These are phyloP conservation scores for Eretmocerus hayati DNA, from an alignment of 2,888 invertebrate species.

Conservation along the genomic window DNA sequence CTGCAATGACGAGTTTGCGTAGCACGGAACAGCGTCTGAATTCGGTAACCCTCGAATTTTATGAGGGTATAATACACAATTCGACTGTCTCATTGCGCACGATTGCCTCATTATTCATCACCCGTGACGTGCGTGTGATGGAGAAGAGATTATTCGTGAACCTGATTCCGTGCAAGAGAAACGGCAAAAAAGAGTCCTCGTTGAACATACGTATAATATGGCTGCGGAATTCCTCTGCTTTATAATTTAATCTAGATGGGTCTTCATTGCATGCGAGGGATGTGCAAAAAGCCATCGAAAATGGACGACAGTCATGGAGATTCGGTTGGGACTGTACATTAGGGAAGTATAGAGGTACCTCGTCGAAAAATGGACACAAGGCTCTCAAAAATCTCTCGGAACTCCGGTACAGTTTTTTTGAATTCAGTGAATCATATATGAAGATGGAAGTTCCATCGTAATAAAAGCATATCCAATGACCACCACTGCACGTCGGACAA, in stretches of 20 bases:
- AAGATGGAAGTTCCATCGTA: no score
- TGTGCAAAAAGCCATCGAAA: slow-evolving; percentile 1
- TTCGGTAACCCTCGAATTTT: background rate
- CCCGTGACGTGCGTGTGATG: no score
- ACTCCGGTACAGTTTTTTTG: no score
- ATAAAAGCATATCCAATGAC: no score
- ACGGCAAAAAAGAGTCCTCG: background rate
- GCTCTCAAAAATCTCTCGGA: no score
- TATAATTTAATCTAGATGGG: background rate
- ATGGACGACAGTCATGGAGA: background rate
- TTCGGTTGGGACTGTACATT: no score
- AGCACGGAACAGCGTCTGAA: background rate
- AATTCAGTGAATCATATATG: no score
- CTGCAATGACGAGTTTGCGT: slow-evolving; percentile 1
- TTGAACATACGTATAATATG: background rate
- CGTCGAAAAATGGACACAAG: no score
- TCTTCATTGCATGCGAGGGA: background rate
- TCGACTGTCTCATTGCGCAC: background rate
- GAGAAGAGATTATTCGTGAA: no score
- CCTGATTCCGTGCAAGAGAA: no score
- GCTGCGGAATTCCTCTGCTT: background rate
- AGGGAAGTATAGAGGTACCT: no score
- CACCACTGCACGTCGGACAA: no score
- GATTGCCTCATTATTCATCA: background rate
- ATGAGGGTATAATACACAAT: background rate